phyloP scores from a whole-genome alignment of 2,113 vertebrate species.

The Macquaria ambigua region DNA sequence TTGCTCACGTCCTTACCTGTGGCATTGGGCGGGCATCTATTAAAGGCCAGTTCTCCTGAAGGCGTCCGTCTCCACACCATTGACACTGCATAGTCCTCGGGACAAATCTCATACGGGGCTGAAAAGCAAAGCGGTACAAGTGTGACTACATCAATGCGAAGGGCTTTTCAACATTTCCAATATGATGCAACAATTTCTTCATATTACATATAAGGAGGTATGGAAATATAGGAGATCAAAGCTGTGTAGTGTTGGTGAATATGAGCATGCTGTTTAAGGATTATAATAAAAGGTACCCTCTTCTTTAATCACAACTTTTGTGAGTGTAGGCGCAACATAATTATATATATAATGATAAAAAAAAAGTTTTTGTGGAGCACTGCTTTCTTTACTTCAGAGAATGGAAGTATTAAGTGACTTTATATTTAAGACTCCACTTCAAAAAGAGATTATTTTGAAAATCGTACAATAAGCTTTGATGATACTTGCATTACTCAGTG shows the following conservation, averaged over 20 bases:
- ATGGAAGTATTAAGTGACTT: conserved; percentile 19
- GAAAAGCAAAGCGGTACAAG: conserved; percentile 57
- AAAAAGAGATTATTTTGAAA: conserved; percentile 37
- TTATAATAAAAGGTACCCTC: conserved; percentile 10
- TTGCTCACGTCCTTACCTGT: conserved; percentile 87
- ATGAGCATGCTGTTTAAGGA: background rate
- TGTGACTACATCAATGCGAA: conserved; percentile 21
- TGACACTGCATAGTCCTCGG: conserved; percentile 95
- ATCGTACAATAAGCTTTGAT: conserved; percentile 13
- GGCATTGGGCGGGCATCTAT: conserved; percentile 96
- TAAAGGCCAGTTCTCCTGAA: conserved; percentile 96
- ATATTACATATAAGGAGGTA: conserved; percentile 23
- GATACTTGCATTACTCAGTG: background rate
- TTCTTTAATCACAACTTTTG: conserved; percentile 4
- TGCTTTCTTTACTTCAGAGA: conserved; percentile 33
- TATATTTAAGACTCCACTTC: conserved; percentile 27
- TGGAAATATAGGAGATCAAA: conserved; percentile 61
- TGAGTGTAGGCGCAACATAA: background rate
- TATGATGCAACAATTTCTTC: conserved; percentile 68
- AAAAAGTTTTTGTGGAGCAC: background rate
- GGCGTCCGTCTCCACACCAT: conserved; percentile 99
- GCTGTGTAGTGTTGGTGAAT: conserved; percentile 31
- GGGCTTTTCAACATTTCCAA: conserved; percentile 47
- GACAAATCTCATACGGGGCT: conserved; percentile 99
- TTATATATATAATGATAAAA: background rate